A percentile compares a stretch with the other conserved stretches of the same genome.
Evolutionary conservation across 2,113 vertebrate genomes (phyloP).

Genomic region (Zingel zingel): DNA sequence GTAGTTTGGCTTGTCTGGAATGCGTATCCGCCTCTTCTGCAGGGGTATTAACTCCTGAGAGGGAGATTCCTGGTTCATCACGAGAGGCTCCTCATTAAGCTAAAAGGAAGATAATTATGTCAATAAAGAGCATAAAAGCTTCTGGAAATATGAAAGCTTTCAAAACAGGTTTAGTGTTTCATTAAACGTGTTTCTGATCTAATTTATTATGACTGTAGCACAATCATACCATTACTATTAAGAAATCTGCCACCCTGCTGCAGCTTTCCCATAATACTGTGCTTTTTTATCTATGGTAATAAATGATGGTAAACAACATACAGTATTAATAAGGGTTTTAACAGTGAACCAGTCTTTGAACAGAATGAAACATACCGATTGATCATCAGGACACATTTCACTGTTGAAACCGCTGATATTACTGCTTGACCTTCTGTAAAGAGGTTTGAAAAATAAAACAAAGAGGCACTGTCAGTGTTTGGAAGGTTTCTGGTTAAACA

Average conservation of each 20-base stretch:
- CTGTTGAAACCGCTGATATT: constrained; percentile 96
- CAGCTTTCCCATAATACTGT: constrained; percentile 2
- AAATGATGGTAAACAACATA: neutral
- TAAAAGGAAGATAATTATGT: constrained; percentile 50
- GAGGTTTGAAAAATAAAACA: neutral
- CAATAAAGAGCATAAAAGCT: neutral
- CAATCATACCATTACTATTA: neutral
- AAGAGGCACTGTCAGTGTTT: neutral
- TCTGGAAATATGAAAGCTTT: neutral
- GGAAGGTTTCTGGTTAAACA: neutral
- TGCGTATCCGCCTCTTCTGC: constrained; percentile 90
- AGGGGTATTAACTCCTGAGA: constrained; percentile 81
- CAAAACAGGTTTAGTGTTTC: neutral
- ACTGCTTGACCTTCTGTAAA: constrained; percentile 92
- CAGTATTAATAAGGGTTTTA: neutral
- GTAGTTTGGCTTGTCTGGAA: constrained; percentile 95
- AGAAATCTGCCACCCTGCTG: neutral
- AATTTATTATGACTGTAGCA: neutral
- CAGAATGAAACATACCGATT: constrained; percentile 85
- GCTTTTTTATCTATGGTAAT: neutral
- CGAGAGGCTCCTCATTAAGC: constrained; percentile 88
- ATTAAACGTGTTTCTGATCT: neutral
- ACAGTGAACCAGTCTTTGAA: neutral
- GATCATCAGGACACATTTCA: constrained; percentile 94
- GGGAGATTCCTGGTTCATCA: constrained; percentile 82